Base-by-base conservation (phyloP, 2,888 invertebrate genomes). In the Agrilus mali region DNA sequence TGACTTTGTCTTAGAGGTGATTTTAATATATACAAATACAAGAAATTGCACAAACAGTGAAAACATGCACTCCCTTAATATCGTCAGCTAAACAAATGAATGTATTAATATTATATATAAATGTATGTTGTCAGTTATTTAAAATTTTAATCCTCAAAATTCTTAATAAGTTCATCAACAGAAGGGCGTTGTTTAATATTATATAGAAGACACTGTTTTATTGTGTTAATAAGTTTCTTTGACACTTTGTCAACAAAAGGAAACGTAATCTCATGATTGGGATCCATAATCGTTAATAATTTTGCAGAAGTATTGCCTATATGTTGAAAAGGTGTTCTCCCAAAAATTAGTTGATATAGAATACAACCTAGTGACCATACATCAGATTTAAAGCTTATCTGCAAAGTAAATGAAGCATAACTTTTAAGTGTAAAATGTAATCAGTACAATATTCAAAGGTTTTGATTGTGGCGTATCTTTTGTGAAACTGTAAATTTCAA, bases 331-430 rank as follows among this genome's bases (percentile, higher is more conserved):
- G 97, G 97, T 2, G 94, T 90, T 55, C 75, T 75, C 1, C 87
- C 86, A 65, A 93, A 96, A 34, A 93, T 78, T 67, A 97, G 72
- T 64, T 87, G 80, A 70, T 95, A 97, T 48, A 97, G 73, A 59
- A 97, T 97, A 64, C 95, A 96, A 16, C 97, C 97, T 52, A 97
- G 71, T 0, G 95, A 94, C 97, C 97, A 97, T 41, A 97, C 90
- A 67, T 97, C 96, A 36, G 94, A 88, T 60, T 88, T 92, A 52
- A 80, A 86, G 49, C 86, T 85, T 53, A 94, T 84, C 89, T 92
- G 56, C 35, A 63, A 61, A 52, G 46, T 36, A 51, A 43, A 42
- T 7, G 3, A 22, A 4, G 39, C 38, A 34, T 33, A 33, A 46
- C 27, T 36, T 27, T 16, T 22, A 22, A 22, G 7, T 22, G 7